Conservation (phyloP, 2,888 invertebrate genomes). For the Serripes groenlandicus region DNA sequence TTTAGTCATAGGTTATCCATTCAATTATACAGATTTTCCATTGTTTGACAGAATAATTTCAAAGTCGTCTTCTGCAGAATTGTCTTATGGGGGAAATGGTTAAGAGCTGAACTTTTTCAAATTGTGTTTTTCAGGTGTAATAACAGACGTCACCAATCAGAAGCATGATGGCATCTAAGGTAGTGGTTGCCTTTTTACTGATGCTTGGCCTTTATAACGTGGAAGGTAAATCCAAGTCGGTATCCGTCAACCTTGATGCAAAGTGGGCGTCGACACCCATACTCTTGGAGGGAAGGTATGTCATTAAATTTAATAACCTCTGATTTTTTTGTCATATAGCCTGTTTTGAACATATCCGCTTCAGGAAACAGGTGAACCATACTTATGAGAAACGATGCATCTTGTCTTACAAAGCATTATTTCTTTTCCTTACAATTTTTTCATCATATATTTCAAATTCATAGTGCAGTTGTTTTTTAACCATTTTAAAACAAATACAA, state of each 20-base stretch:
- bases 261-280: conserved; percentile 98
- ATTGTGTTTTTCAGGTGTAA: neutral
- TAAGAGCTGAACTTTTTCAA: neutral
- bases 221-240: conserved; percentile 78
- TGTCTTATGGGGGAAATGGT: neutral
- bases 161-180: neutral
- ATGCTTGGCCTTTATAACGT: neutral
- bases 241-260: conserved; percentile 91
- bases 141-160: neutral
- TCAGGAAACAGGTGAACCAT: too few species aligned
- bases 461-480: too few species aligned
- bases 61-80: neutral
- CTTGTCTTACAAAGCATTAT: too few species aligned
- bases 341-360: too few species aligned
- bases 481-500: too few species aligned
- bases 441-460: too few species aligned
- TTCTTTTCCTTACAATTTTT: too few species aligned
- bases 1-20: too few species aligned
- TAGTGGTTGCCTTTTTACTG: neutral
- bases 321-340: too few species aligned
- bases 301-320: too few species aligned
- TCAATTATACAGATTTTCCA: neutral
- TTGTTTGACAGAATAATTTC: neutral
- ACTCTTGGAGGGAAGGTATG: conserved; percentile 95
- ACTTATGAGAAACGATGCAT: too few species aligned